phyloP scores from a whole-genome alignment of 2,797 vertebrate genomes.

The Allobates femoralis region DNA sequence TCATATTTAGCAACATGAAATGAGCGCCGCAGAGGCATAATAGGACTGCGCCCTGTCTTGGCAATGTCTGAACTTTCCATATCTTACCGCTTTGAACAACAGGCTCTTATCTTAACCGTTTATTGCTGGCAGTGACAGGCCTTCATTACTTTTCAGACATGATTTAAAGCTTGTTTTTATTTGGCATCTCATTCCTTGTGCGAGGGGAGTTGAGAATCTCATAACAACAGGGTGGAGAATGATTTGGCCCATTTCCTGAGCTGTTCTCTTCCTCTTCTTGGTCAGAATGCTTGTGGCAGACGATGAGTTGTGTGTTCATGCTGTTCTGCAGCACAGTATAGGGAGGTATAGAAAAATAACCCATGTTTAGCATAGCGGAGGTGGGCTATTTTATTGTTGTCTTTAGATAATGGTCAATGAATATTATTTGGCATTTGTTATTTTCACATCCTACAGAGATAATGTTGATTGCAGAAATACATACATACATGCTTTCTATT shows the following conservation, averaged over 20 bases:
- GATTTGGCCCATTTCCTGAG: conserved; percentile 28
- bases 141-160: conserved; percentile 11
- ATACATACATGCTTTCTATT: background rate
- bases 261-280: conserved; percentile 33
- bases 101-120: conserved; percentile 19
- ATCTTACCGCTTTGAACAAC: conserved; percentile 17
- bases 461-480: no score
- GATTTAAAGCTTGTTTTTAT: conserved; percentile 29
- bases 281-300: conserved; percentile 28
- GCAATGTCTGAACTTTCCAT: background rate
- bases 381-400: background rate
- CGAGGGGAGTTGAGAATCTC: conserved; percentile 39
- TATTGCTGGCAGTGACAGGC: background rate
- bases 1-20: background rate
- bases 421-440: background rate
- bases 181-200: conserved; percentile 35
- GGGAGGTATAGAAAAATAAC: background rate
- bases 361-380: background rate
- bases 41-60: conserved; percentile 13
- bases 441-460: background rate
- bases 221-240: conserved; percentile 34
- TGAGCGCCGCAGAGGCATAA: background rate
- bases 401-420: background rate
- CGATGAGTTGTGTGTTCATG: conserved; percentile 16
- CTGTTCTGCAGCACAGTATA: background rate